Percentiles rank a stretch among this genome's conserved stretches.
phyloP scores from a whole-genome alignment of 35 echinoderm and acorn worm genomes.

The Strongylocentrotus purpuratus region DNA sequence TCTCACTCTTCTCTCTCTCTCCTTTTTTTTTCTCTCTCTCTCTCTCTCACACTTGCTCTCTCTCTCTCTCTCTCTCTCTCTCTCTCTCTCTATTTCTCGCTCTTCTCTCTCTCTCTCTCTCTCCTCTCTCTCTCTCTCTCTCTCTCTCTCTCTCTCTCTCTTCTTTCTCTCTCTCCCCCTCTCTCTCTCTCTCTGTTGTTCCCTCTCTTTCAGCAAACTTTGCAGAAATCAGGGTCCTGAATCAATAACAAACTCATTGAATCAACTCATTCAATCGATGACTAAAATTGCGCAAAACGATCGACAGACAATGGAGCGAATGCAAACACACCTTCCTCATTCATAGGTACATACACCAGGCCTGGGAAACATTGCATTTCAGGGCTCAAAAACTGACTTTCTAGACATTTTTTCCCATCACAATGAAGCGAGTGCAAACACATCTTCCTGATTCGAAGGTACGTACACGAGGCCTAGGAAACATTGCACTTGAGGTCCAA shows the following conservation, averaged over 20 bases:
- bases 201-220: neutral
- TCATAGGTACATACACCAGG: too few species aligned
- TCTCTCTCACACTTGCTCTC: too few species aligned
- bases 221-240: neutral
- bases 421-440: too few species aligned
- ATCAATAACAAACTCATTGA: conserved; percentile 8
- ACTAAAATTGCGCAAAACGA: neutral
- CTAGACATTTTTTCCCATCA: neutral
- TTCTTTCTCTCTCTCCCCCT: neutral
- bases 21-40: too few species aligned
- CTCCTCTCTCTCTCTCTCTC: neutral
- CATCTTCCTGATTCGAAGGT: neutral
- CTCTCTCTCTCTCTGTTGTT: neutral
- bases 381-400: too few species aligned
- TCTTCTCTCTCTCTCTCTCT: too few species aligned
- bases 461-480: neutral
- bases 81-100: too few species aligned
- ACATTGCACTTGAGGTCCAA: neutral
- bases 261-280: conserved; percentile 3
- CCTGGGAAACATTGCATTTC: too few species aligned
- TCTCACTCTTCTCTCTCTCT: too few species aligned
- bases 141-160: neutral
- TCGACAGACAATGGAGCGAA: neutral
- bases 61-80: too few species aligned
- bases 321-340: neutral